Evolutionary conservation across 2,113 vertebrate species (phyloP).

Genomic region (Nerophis ophidion): DNA sequence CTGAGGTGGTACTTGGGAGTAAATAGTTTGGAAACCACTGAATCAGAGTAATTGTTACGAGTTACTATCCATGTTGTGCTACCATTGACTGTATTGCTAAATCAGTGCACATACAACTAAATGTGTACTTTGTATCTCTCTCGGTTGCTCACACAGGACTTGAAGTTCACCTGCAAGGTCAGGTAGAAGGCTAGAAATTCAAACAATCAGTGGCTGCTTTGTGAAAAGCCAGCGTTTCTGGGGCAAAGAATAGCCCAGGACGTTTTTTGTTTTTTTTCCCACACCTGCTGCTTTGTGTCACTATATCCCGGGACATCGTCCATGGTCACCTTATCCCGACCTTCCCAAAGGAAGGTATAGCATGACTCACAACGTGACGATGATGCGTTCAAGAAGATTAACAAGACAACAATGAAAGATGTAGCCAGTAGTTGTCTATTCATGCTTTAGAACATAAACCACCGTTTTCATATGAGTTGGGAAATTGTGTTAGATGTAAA

Average conservation of each 20-base stretch:
- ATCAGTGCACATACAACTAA: not conserved
- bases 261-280: conserved; percentile 51
- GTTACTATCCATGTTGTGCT: not conserved
- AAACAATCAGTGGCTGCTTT: conserved; percentile 51
- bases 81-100: conserved; percentile 1
- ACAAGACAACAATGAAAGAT: not conserved
- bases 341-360: conserved; percentile 12
- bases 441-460: too few relatives aligned
- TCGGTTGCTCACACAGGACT: conserved; percentile 4
- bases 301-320: conserved; percentile 39
- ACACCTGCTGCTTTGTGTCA: conserved; percentile 59
- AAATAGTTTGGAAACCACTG: too few relatives aligned
- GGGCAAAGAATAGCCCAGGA: conserved; percentile 22
- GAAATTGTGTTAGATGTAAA: too few relatives aligned
- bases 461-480: too few relatives aligned
- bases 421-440: not conserved
- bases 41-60: too few relatives aligned
- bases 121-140: not conserved
- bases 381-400: conserved; percentile 5
- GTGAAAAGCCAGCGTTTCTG: conserved; percentile 46
- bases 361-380: conserved; percentile 17
- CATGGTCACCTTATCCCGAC: conserved; percentile 33
- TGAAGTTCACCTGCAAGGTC: conserved; percentile 9
- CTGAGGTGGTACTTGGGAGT: too few relatives aligned
- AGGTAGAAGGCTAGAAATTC: conserved; percentile 49